A percentile compares a stretch with the other conserved stretches of the same genome.
These are phyloP conservation scores for Manis crassicaudata DNA, from an alignment of 2,797 vertebrate species.

Conservation along the genomic window DNA sequence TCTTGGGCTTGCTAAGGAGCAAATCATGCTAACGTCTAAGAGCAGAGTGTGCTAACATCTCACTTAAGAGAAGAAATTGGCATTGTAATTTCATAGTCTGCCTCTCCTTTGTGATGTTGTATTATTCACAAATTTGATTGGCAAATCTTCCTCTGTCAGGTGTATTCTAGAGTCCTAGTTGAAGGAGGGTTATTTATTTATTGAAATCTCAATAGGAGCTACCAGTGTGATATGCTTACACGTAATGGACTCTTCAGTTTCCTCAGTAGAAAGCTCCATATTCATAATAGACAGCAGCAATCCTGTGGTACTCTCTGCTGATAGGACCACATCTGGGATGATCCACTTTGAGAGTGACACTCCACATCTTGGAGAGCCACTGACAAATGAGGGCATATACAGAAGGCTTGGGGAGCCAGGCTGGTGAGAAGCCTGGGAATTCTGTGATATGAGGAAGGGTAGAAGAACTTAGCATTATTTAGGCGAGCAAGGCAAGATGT, in stretches of 20 bases:
- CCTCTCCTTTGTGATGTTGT: background rate
- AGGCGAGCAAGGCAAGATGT: background rate
- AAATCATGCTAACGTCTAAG: background rate
- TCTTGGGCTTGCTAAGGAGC: background rate
- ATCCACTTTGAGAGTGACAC: background rate
- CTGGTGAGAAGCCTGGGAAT: background rate
- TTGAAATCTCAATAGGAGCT: background rate
- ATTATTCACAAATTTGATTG: constrained; percentile 48
- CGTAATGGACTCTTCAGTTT: background rate
- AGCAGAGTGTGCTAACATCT: background rate
- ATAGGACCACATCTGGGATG: background rate
- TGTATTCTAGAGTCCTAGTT: background rate
- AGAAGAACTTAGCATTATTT: background rate
- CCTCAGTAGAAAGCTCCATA: background rate
- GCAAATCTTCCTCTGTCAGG: constrained; percentile 17
- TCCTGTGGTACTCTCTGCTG: background rate
- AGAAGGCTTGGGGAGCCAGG: background rate
- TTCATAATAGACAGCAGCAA: background rate
- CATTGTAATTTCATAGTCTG: constrained; percentile 12
- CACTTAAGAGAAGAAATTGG: background rate
- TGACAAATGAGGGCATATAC: background rate
- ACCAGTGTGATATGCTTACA: background rate
- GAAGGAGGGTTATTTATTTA: background rate
- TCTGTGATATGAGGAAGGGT: background rate
- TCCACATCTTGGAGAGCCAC: background rate